Base-by-base conservation (phyloP, 2,888 invertebrate species). In the Tineola bisselliella region DNA sequence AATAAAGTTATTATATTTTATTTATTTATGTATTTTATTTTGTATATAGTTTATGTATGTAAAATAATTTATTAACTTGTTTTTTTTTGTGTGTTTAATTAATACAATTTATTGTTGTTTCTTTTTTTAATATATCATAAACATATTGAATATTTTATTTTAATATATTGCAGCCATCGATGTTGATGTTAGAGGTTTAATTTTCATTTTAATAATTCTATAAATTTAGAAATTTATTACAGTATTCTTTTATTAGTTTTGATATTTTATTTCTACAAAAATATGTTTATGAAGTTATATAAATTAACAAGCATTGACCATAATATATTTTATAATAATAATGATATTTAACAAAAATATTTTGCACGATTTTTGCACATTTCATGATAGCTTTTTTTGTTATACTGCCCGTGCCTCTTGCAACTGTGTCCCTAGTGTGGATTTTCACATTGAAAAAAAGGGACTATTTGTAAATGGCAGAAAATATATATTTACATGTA, bases 121-220 rank as follows among this genome's bases (percentile, higher is more conserved):
- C 6, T 25, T 2, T 25, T 25, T 25, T 25, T 25, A 25, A 25
- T 38, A 8, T 38, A 38, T 38, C 38, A 38, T 38, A 38, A 38
- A 38, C 38, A 38, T 38, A 38, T 38, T 38, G 10, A 38, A 12
- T 38, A 38, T 6, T n/a, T 38, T 38, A 3, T 38, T 38, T 38
- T 10, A 38, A 10, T 12, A 38, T 38, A n/a, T 38, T 38, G 38
- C 38, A 38, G 65, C 70, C 62, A 62, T 73, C 62, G 33, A 71
- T 63, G 64, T 69, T 62, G 33, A 71, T 63, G 64, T 69, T 62
- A 66, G 72, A 67, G 65, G 68, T 59, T 33, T 62, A 31, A n/a
- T n/a, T n/a, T 12, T 52, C n/a, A 57, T 31, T 18, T 18, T 4
- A 58, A 31, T 58, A 19, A 44, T 15, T 13, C 15, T n/a, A 4